Evolutionary conservation across 2,888 invertebrate genomes (phyloP), one percentile per base, ranked within the genome.

Genomic region (Bombylius discolor): DNA sequence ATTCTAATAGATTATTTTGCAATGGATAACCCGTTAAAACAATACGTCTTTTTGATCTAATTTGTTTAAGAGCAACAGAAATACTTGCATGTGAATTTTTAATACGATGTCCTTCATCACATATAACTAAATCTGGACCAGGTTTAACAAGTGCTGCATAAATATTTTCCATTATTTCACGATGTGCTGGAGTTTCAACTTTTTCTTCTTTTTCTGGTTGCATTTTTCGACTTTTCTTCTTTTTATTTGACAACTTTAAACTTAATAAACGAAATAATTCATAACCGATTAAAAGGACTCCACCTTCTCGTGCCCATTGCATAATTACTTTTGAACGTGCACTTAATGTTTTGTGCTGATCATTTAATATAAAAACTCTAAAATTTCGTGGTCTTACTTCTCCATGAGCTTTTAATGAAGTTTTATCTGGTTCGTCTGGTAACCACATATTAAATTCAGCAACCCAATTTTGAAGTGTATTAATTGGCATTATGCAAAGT

Each of bases 361-460:
- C 98, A 67, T 96, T 97, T 49, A 99, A 77, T 12, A 96, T 86
- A 68, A 86, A 91, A 6, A 98, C 81, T 50, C 87, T 85, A 69
- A 96, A 98, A 62, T 87, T 83, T 47, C 98, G 78, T 0, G 87
- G 78, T 52, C 88, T 77, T n/a, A 89, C 80, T 64, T 85, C 84
- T 2, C 85, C 85, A 57, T 81, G 80, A 0, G 78, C 76, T 9
- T 78, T 70, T 44, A 82, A 64, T 0, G 82, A 79, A 64, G 79
- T 80, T 52, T 73, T 77, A 1, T 70, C 64, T 2, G 82, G 79
- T 56, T 86, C 85, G 42, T 81, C 74, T 0, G 98, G 98, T 56
- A 95, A 76, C 97, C 98, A 99, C 85, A 92, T 90, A 69, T 98
- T 94, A 71, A 93, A 99, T 74, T 99, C 99, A 4, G 92, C 87